These are phyloP conservation scores for Galemys pyrenaicus DNA, from an alignment of 2,113 vertebrate genomes.

Conservation along the genomic window DNA sequence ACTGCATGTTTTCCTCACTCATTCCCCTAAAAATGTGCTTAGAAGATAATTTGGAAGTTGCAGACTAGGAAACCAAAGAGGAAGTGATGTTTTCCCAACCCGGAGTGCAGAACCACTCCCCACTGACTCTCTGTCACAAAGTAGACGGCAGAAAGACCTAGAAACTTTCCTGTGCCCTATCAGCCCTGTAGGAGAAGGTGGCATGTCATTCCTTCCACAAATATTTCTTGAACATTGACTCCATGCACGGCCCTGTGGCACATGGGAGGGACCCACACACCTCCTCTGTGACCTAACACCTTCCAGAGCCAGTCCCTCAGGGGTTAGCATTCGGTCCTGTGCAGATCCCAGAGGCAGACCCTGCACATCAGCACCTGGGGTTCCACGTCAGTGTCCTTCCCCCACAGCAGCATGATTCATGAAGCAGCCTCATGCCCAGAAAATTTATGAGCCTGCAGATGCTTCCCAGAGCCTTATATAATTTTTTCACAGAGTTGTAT, in stretches of 20 bases:
- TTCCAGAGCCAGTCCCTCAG: neutral
- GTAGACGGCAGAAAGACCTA: neutral
- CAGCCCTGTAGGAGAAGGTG: neutral
- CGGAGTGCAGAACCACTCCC: neutral
- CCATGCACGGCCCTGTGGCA: neutral
- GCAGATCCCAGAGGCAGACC: neutral
- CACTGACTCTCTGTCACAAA: neutral
- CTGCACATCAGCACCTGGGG: neutral
- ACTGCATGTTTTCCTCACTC: neutral
- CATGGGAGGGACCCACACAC: neutral
- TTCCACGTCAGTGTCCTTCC: neutral
- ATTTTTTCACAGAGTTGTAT: conserved; percentile 18
- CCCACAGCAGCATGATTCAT: neutral
- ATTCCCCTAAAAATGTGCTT: neutral
- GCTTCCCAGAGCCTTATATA: conserved; percentile 23
- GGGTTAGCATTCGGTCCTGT: neutral
- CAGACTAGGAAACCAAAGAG: neutral
- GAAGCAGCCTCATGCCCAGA: neutral
- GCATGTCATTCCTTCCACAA: neutral
- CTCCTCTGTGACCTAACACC: neutral
- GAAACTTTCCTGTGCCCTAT: neutral
- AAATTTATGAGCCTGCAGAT: neutral
- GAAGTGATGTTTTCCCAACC: neutral
- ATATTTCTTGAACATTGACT: neutral
- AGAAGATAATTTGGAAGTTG: neutral